Percentiles rank a stretch among this genome's conserved stretches.
These are phyloP conservation scores for Agriopis aurantiaria DNA, from an alignment of 2,888 invertebrate genomes.

Conservation along the genomic window DNA sequence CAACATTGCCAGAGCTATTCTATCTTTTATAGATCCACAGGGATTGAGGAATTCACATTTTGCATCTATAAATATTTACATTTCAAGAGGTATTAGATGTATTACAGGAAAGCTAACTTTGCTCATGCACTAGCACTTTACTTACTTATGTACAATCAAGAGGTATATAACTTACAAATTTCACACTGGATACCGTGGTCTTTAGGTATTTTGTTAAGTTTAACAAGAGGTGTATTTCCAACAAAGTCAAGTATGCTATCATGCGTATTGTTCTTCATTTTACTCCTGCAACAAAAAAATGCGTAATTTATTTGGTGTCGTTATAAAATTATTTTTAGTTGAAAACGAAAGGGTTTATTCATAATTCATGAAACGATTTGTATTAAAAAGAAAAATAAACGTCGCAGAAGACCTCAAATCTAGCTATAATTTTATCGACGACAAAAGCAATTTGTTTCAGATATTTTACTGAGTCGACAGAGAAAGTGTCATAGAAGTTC, in stretches of 20 bases:
- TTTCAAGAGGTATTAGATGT: no score
- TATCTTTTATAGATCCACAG: conserved; percentile 96
- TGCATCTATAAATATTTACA: conserved; percentile 87
- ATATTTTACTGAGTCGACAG: not conserved
- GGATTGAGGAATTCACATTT: conserved; percentile 98
- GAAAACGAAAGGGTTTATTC: not conserved
- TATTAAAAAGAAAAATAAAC: not conserved
- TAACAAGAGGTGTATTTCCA: conserved; percentile 93
- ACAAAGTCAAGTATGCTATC: conserved; percentile 90
- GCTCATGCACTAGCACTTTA: no score
- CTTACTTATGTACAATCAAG: no score
- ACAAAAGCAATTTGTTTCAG: not conserved
- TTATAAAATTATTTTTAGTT: not conserved
- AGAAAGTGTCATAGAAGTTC: no score
- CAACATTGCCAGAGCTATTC: conserved; percentile 96
- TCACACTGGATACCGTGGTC: conserved; percentile 91
- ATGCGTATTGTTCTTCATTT: conserved; percentile 47
- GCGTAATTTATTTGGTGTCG: not conserved
- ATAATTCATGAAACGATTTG: not conserved
- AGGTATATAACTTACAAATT: conserved; percentile 88
- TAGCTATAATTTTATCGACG: not conserved
- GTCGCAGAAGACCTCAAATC: not conserved
- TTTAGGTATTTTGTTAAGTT: conserved; percentile 91
- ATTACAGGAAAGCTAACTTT: no score
- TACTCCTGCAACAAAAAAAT: conserved; percentile 11